These are phyloP conservation scores for Bombyx huttoni DNA, from an alignment of 2,888 invertebrate genomes.

Conservation along the genomic window DNA sequence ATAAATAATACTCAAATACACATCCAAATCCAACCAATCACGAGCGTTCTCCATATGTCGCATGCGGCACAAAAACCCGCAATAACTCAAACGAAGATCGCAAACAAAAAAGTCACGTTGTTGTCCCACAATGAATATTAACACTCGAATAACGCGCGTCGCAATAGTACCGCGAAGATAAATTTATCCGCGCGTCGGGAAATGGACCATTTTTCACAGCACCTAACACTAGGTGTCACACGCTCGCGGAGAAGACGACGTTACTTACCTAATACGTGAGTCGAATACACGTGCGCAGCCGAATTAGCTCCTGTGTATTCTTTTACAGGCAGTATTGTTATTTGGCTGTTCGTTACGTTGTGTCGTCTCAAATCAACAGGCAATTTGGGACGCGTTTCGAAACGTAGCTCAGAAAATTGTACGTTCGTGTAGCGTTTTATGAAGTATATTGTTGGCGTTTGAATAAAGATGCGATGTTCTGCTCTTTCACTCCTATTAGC, in stretches of 20 bases:
- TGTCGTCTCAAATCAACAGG: conserved; percentile 15
- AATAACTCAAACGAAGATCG: conserved; percentile 5
- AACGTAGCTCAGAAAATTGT: conserved; percentile 4
- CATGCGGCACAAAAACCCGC: not conserved
- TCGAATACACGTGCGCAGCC: conserved; percentile 39
- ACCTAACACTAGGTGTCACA: conserved; percentile 53
- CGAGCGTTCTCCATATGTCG: not conserved
- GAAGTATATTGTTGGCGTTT: conserved; percentile 2
- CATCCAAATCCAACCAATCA: not conserved
- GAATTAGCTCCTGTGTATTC: conserved; percentile 38
- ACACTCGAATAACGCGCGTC: conserved; percentile 55
- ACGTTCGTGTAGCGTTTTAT: conserved; percentile 8
- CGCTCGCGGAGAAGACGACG: conserved; percentile 57
- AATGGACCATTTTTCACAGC: conserved; percentile 67
- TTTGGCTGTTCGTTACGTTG: conserved; percentile 15
- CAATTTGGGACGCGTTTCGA: conserved; percentile 4
- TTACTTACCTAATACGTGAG: conserved; percentile 55
- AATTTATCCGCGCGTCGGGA: conserved; percentile 63
- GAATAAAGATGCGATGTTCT: not conserved
- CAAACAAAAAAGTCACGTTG: conserved; percentile 18
- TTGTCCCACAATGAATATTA: conserved; percentile 65
- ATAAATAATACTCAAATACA: not conserved
- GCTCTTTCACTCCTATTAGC: not conserved
- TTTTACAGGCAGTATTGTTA: conserved; percentile 16
- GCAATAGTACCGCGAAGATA: conserved; percentile 51